Base-by-base conservation (phyloP, 1,140 invertebrate genomes). In the Papilio aristodemus region DNA sequence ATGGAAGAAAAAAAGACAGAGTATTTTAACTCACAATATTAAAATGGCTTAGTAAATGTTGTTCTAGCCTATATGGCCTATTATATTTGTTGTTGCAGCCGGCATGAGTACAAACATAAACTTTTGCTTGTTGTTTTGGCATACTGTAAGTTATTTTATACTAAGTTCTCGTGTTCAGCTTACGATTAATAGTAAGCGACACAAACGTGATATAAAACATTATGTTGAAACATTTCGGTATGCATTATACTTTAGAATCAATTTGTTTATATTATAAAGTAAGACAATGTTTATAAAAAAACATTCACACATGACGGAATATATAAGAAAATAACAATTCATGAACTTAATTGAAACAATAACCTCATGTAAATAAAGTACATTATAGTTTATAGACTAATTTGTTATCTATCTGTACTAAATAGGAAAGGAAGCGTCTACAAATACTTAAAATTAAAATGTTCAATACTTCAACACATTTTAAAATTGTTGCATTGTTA, bases 51-150 rank as follows among this genome's bases (percentile, higher is more conserved):
- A 87, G 76, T 63, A 87, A 64, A 79, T 93, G 92, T 70, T 85
- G 84, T 39, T 78, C 75, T 67, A 93, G 71, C 77, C 88, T 88
- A 57, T 86, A 88, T 4, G 90, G 90, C 76, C 92, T 88, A 71
- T 86, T 82, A 74, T 92, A 93, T 46, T 79, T 73, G 14, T 85
- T 83, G 25, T 64, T 77, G 69, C 92, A 93, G 6, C 84, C 85
- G 62, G 76, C 69, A 60, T 83, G 74, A 6, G 78, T 71, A 75
- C 92, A 93, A 36, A 64, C 58, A 75, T 83, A 80, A 27, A 67
- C 63, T 70, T 83, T 86, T 25, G 83, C 79, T 25, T 74, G 50
- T 27, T 74, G 59, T 8, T 57, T 39, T 60, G 71, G 36, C 72
- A 78, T 80, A 11, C 25, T 73, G 3, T 11, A 36, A 8, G 0